Base-by-base conservation (phyloP, 2,888 invertebrate genomes). In the Cephus sareptanus region DNA sequence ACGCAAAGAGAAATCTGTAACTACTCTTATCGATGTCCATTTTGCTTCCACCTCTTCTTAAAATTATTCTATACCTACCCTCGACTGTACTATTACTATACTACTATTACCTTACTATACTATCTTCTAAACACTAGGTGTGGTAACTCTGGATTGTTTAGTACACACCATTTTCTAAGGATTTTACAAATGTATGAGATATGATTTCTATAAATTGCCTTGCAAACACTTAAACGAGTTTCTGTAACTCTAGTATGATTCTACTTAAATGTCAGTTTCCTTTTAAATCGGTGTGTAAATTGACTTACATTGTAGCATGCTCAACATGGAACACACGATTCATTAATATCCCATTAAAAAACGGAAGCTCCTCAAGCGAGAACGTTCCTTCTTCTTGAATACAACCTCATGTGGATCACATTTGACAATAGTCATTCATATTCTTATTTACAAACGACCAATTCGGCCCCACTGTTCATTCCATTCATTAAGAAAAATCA, bases 11-110 rank as follows among this genome's bases (percentile, higher is more conserved):
- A 71, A 80, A 76, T 81, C 75, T 76, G 80, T 84, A 81, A 83
- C 81, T 56, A 83, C 83, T 82, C 83, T 85, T 88, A 85, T 86
- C 81, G 82, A 83, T 87, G 86, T 89, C 87, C 81, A 83, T 84
- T 87, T 83, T 85, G 87, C 89, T 89, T 88, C 80, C 82, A 86
- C 83, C 80, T 35, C 34, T 86, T 84, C 85, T 81, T 77, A 13
- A 74, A 23, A 23, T 56, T 56, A 23, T 56, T 56, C 56, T 56
- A 56, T 56, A 56, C 56, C 56, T 56, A 56, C 56, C 56, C 23
- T 56, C 56, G 56, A 56, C 56, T 56, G 56, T 56, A 56, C 56
- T 56, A 56, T 15, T 56, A 56, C 56, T 56, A 56, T 56, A 56
- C 56, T 56, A 56, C 37, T 37, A 37, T 37, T 37, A 37, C 37